Evolutionary conservation across 2,113 vertebrate species (phyloP), one percentile per base, ranked within the genome.

Genomic region (Eptesicus fuscus): DNA sequence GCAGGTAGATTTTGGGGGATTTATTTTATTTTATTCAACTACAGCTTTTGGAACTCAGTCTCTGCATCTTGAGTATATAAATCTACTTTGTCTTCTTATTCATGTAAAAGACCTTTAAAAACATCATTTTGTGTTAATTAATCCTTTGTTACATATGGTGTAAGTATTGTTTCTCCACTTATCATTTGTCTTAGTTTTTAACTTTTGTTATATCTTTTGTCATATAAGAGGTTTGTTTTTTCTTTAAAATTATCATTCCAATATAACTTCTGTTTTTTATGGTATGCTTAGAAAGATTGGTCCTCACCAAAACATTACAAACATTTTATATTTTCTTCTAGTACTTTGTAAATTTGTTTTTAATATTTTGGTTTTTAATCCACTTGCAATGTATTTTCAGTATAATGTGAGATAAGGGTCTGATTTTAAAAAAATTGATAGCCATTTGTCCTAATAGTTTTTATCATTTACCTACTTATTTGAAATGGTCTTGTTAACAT

Each of bases 291-390:
- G 74, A 44, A 61, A 37, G 37, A 8, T 80, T 61, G 28, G 44
- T 88, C 4, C 70, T n/a, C 32, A 35, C 7, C 13, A 14, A 35
- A 91, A 59, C 32, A 53, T 70, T 70, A 69, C 40, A 93, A 89
- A 82, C 76, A 25, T 30, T 80, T 59, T 61, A 3, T 87, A 51
- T 78, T 91, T 95, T 59, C 56, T 80, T 77, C 35, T 77, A 63
- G 32, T 63, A 63, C 22, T 96, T 86, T 71, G 25, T 63, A 53
- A 70, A 87, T 42, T 92, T 83, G 83, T 88, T 94, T 94, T 71
- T 71, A 71, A 51, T 65, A 49, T 77, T 92, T 83, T 83, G 56
- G 79, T 89, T 86, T 96, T 79, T 37, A 86, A 42, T 71, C 20
- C 32, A 37, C 49, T 44, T 92, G 35, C 37, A 95, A 85, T 63